Evolutionary conservation across 2,888 invertebrate species (phyloP).

Genomic region (Eupsilia transversa): DNA sequence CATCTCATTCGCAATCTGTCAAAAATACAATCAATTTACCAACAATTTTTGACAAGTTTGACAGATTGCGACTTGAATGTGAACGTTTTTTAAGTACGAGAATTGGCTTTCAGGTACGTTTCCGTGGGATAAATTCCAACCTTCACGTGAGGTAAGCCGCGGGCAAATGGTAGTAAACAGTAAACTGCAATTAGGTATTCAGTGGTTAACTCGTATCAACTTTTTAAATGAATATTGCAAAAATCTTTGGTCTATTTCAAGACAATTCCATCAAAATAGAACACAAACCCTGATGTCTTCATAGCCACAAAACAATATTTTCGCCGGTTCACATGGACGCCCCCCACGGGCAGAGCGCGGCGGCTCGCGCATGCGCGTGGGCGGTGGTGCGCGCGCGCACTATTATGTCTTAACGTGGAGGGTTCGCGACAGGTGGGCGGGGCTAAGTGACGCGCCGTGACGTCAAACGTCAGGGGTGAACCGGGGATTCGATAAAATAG

Average conservation of each 20-base stretch:
- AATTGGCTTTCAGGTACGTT: too few species aligned
- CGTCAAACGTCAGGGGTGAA: conserved; percentile 78
- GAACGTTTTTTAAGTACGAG: too few species aligned
- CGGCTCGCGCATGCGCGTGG: conserved; percentile 73
- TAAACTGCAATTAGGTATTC: too few species aligned
- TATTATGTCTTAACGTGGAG: conserved; percentile 87
- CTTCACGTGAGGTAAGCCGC: too few species aligned
- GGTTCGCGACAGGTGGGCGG: conserved; percentile 88
- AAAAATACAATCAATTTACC: too few species aligned
- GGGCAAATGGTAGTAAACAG: too few species aligned
- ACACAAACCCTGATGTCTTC: conserved; percentile 46
- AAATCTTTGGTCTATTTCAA: neutral
- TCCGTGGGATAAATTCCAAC: too few species aligned
- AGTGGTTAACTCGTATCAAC: too few species aligned
- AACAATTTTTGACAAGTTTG: too few species aligned
- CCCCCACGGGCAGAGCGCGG: conserved; percentile 74
- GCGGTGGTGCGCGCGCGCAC: conserved; percentile 79
- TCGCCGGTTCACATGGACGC: conserved; percentile 65
- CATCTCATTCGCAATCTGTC: too few species aligned
- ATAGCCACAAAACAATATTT: conserved; percentile 46
- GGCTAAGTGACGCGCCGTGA: conserved; percentile 82
- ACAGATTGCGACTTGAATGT: too few species aligned
- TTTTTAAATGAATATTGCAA: too few species aligned
- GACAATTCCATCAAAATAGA: conserved; percentile 13
- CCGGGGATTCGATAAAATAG: neutral